Evolutionary conservation across 2,888 invertebrate genomes (phyloP).

Genomic region (Allophyes oxyacanthae): DNA sequence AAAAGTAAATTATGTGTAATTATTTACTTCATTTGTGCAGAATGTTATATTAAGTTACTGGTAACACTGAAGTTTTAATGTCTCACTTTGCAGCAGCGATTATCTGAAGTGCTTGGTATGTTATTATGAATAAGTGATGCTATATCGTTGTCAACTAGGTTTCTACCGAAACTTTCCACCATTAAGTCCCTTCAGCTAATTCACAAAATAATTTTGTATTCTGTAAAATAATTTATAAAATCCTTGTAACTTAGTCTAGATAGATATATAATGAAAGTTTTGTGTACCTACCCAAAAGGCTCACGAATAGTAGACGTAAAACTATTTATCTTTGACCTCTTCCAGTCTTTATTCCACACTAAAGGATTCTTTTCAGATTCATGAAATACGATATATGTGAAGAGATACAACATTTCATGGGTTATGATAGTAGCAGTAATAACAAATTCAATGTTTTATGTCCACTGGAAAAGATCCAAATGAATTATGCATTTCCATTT

Average conservation of each 20-base stretch:
- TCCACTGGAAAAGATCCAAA: slow-evolving; percentile 39
- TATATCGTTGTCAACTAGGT: slow-evolving; percentile 37
- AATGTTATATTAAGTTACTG: slow-evolving; percentile 66
- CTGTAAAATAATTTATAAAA: slow-evolving; percentile 18
- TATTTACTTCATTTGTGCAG: slow-evolving; percentile 69
- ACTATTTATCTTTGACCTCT: too few species aligned
- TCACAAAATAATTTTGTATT: slow-evolving; percentile 23
- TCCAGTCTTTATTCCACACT: neutral
- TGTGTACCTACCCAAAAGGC: too few species aligned
- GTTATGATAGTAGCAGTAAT: slow-evolving; percentile 21
- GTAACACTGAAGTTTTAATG: slow-evolving; percentile 62
- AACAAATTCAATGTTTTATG: slow-evolving; percentile 25
- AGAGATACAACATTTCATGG: slow-evolving; percentile 18
- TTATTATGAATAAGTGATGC: slow-evolving; percentile 51
- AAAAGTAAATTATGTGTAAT: slow-evolving; percentile 72
- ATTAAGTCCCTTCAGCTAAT: slow-evolving; percentile 23
- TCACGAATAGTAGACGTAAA: too few species aligned
- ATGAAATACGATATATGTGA: slow-evolving; percentile 17
- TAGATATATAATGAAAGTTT: neutral
- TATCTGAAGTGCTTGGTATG: slow-evolving; percentile 43
- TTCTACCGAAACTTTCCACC: slow-evolving; percentile 30
- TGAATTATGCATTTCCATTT: slow-evolving; percentile 37
- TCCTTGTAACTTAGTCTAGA: slow-evolving; percentile 8
- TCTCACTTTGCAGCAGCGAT: slow-evolving; percentile 56
- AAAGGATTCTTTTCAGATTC: slow-evolving; percentile 1